A percentile compares a stretch with the other conserved stretches of the same genome.
Evolutionary conservation across 1,140 invertebrate genomes (phyloP).

Genomic region (Limonius californicus): DNA sequence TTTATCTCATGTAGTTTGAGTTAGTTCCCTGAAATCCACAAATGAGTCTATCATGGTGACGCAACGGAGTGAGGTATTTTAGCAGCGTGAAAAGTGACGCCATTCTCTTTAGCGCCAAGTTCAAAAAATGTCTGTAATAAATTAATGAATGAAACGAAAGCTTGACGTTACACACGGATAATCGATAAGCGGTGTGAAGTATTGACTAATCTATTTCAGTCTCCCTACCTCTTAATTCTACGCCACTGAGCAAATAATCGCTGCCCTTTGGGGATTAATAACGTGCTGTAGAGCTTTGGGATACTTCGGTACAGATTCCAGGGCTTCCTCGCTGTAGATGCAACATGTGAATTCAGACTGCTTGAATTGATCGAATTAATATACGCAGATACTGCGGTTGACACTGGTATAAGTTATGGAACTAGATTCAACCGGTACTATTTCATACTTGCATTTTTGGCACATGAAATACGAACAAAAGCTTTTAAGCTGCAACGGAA

Average conservation of each 20-base stretch:
- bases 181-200: constrained; percentile 18
- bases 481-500: too few species aligned
- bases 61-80: too few species aligned
- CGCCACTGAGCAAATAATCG: constrained; percentile 35
- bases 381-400: too few species aligned
- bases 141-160: constrained; percentile 13
- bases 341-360: constrained; percentile 10
- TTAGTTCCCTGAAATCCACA: too few species aligned
- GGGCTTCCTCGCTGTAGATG: constrained; percentile 1
- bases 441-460: too few species aligned
- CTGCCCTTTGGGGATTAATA: constrained; percentile 32
- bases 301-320: background rate
- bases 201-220: constrained; percentile 21
- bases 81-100: too few species aligned
- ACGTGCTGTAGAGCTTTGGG: constrained; percentile 23
- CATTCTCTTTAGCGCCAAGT: too few species aligned
- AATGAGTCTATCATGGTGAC: too few species aligned
- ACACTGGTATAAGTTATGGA: too few species aligned
- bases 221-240: constrained; percentile 23
- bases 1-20: too few species aligned
- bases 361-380: background rate
- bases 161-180: constrained; percentile 4
- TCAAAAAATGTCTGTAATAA: background rate
- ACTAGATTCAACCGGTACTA: too few species aligned
- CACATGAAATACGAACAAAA: too few species aligned